A percentile compares a stretch with the other conserved stretches of the same genome.
Conservation (phyloP, 2,888 invertebrate species). For the Limulus polyphemus region DNA sequence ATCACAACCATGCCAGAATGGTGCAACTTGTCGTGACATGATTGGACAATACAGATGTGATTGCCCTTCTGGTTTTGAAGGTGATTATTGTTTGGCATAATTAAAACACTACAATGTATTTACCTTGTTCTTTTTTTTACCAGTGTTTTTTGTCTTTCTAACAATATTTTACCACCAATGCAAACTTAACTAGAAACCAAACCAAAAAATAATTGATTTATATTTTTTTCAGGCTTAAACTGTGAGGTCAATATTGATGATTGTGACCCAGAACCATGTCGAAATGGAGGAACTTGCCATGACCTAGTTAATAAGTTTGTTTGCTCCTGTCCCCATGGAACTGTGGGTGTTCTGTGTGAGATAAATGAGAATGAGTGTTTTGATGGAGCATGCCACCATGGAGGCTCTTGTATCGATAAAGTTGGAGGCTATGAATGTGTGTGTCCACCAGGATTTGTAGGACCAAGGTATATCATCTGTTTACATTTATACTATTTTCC, state of each 20-base stretch:
- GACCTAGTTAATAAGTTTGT: constrained; percentile 91
- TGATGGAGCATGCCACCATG: constrained; percentile 48
- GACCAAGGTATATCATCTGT: constrained; percentile 41
- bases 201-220: too few species aligned
- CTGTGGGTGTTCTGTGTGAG: constrained; percentile 87
- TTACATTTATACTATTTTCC: too few species aligned
- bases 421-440: constrained; percentile 75
- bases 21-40: constrained; percentile 90
- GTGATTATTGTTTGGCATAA: constrained; percentile 56
- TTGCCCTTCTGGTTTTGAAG: constrained; percentile 75
- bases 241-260: constrained; percentile 87
- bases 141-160: too few species aligned
- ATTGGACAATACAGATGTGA: constrained; percentile 91
- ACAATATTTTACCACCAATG: too few species aligned
- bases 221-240: too few species aligned
- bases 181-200: too few species aligned
- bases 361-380: constrained; percentile 85
- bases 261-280: constrained; percentile 87
- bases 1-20: constrained; percentile 84
- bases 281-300: constrained; percentile 82
- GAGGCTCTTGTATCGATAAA: constrained; percentile 52
- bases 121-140: too few species aligned
- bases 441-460: constrained; percentile 51
- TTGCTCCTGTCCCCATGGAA: constrained; percentile 77
- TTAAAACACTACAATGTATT: too few species aligned